A percentile compares a stretch with the other conserved stretches of the same genome.
Evolutionary conservation across 2,113 vertebrate species (phyloP).

Genomic region (Semicossyphus pulcher): DNA sequence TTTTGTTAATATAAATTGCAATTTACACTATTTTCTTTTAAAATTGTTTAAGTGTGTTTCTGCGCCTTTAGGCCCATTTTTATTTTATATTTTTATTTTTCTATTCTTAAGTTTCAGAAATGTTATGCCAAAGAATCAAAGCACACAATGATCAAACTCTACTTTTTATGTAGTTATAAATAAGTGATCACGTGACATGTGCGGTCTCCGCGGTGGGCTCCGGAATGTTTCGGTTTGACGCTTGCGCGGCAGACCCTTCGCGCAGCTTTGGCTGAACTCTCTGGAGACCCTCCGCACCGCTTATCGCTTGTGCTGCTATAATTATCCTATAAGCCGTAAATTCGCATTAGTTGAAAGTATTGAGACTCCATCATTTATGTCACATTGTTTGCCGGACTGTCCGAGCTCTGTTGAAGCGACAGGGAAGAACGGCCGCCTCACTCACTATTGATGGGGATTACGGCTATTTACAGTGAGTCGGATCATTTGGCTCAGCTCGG

Average conservation of each 20-base stretch:
- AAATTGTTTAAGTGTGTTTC: no score
- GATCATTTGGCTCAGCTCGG: neutral
- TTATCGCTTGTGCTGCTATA: neutral
- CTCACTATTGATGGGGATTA: neutral
- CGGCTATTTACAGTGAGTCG: neutral
- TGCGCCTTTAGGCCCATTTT: no score
- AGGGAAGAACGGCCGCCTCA: neutral
- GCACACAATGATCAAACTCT: neutral
- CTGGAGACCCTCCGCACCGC: neutral
- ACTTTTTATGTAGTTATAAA: neutral
- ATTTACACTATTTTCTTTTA: no score
- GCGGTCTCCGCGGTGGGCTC: neutral
- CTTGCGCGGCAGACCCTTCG: neutral
- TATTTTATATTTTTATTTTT: no score
- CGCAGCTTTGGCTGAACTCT: neutral
- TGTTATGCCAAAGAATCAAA: no score
- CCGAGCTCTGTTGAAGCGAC: neutral
- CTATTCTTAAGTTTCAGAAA: no score
- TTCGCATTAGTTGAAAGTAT: slow-evolving; percentile 41
- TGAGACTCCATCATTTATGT: slow-evolving; percentile 31
- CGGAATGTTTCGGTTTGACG: neutral
- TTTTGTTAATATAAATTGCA: no score
- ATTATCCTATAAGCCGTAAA: neutral
- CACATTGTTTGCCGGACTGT: slow-evolving; percentile 25
- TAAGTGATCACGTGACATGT: neutral